phyloP scores from a whole-genome alignment of 2,797 vertebrate genomes.

The Enteromius fasciolatus region DNA sequence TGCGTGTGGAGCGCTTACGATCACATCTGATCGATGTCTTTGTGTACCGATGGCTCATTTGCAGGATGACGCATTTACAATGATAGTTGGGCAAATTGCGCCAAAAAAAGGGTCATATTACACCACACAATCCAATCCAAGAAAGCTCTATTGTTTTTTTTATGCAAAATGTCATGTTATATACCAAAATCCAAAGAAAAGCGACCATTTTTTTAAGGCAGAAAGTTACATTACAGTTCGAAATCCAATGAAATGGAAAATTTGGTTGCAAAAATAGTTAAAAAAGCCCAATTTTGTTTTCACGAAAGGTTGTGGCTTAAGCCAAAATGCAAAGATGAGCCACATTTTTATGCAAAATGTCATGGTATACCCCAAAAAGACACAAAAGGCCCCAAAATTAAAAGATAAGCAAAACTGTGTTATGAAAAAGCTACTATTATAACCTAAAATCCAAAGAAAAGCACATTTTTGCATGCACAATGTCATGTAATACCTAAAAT shows the following conservation, averaged over 20 bases:
- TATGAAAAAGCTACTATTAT: neutral
- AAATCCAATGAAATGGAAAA: neutral
- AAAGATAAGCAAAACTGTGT: neutral
- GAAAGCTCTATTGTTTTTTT: neutral
- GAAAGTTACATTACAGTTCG: neutral
- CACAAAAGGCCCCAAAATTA: neutral
- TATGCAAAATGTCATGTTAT: neutral
- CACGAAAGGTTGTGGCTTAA: neutral
- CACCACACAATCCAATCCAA: neutral
- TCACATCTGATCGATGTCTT: neutral
- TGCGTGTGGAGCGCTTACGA: neutral
- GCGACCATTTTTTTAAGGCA: neutral
- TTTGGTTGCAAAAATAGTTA: neutral
- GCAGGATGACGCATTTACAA: neutral
- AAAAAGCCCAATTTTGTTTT: neutral
- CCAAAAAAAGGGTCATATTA: neutral
- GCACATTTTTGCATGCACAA: neutral
- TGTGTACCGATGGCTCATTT: slow-evolving; percentile 4
- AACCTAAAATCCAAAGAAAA: neutral
- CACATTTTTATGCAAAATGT: neutral
- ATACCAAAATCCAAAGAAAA: neutral
- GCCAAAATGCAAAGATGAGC: neutral
- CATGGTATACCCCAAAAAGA: neutral
- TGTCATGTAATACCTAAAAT: neutral
- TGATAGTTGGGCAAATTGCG: neutral